A percentile compares a stretch with the other conserved stretches of the same genome.
Conservation (phyloP, 2,888 invertebrate genomes). For the Atherix ibis region DNA sequence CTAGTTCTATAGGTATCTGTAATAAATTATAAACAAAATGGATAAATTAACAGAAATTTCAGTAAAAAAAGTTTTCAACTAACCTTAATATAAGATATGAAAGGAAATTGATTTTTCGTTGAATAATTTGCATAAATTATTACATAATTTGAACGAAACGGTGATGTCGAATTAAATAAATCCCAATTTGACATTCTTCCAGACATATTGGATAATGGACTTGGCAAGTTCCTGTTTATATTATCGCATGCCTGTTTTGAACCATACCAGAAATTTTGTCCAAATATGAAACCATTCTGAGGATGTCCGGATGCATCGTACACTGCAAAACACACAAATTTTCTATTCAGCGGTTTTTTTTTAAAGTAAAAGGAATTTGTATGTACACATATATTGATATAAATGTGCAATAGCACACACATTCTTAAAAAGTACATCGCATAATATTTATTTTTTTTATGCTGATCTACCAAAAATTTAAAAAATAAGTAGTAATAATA, state of each 20-base stretch:
- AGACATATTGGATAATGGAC: neutral
- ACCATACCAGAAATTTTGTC: neutral
- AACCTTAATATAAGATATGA: neutral
- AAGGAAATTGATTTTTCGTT: neutral
- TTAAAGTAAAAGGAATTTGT: too few relatives aligned
- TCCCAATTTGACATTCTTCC: neutral
- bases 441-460: too few relatives aligned
- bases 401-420: too few relatives aligned
- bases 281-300: neutral
- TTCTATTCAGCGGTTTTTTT: too few relatives aligned
- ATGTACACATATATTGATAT: too few relatives aligned
- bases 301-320: neutral
- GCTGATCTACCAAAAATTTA: too few relatives aligned
- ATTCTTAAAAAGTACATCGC: too few relatives aligned
- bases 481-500: too few relatives aligned
- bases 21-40: too few relatives aligned
- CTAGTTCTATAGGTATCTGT: neutral
- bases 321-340: too few relatives aligned
- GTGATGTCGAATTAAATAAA: neutral
- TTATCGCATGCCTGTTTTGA: neutral
- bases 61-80: neutral
- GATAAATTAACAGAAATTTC: neutral
- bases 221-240: neutral
- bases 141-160: neutral
- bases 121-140: neutral